Evolutionary conservation across 2,888 invertebrate genomes (phyloP), one percentile per base, ranked within the genome.

Genomic region (Plebejus argus): DNA sequence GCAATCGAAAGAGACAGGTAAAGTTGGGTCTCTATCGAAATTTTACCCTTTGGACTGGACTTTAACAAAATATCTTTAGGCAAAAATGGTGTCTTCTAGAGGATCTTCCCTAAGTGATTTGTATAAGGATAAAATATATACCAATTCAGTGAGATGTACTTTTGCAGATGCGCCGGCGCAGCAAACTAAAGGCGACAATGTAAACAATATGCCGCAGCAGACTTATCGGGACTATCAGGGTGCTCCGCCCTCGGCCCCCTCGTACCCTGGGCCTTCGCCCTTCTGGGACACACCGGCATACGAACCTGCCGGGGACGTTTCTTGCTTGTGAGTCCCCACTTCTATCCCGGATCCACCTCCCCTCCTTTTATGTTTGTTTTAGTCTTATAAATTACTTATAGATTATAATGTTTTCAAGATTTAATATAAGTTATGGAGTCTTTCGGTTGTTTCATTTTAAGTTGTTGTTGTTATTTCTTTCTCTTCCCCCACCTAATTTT

Each of bases 241-340:
- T 79, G 85, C 87, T 81, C 87, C 88, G 79, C 84, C 88, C 81
- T 90, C 87, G 83, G 88, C 88, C 84, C 84, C 88, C 77, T 86
- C 88, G 89, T 92, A 91, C 86, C 88, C 84, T 78, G 89, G 88
- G 85, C 89, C 89, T 83, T 84, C 88, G 81, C 82, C 85, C 83
- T 85, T 85, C 79, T 93, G 93, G 92, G 94, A 94, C 82, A 85
- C 92, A 81, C 90, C 92, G 84, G 87, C 85, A 84, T 94, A 93
- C 84, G 94, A 94, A 89, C 92, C 93, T 82, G 92, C 92, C 84
- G 93, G 92, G 86, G 94, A 93, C 82, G 88, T 93, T 82, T 91
- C 93, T 89, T 92, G 93, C 93, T 94, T 93, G 94, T 94, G 94
- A 94, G 94, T 94, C 93, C 93, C 88, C 90, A 89, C 84, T 88